Evolutionary conservation across 2,113 vertebrate species (phyloP).

Genomic region (Tinamus guttatus): DNA sequence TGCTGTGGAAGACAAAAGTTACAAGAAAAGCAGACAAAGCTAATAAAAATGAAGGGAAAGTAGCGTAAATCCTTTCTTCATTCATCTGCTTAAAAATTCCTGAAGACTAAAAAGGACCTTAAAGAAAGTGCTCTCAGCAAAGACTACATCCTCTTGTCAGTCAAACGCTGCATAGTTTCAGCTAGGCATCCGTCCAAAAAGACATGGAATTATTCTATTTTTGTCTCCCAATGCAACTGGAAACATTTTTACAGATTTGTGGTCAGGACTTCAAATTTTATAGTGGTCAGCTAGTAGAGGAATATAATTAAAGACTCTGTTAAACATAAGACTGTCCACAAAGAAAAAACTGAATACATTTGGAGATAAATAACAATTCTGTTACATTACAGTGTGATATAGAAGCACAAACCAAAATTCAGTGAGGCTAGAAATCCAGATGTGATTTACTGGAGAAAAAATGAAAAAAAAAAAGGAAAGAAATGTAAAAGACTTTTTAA

Average conservation of each 20-base stretch:
- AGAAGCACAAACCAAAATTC: not conserved
- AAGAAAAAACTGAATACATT: constrained; percentile 26
- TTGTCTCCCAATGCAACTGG: constrained; percentile 84
- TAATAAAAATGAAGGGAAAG: constrained; percentile 24
- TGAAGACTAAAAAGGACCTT: constrained; percentile 73
- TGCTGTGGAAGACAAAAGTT: constrained; percentile 17
- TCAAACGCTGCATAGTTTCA: constrained; percentile 85
- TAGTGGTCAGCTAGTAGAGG: constrained; percentile 81
- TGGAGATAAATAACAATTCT: constrained; percentile 67
- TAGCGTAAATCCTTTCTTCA: constrained; percentile 16
- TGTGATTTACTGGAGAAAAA: constrained; percentile 42
- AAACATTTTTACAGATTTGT: constrained; percentile 80
- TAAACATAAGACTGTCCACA: constrained; percentile 65
- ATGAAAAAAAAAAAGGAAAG: constrained; percentile 39
- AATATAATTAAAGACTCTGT: constrained; percentile 88
- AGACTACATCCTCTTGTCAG: constrained; percentile 85
- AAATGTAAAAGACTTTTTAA: not conserved
- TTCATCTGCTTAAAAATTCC: constrained; percentile 67
- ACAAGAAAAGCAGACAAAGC: constrained; percentile 23
- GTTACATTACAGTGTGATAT: not conserved
- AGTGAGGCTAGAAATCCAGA: constrained; percentile 32
- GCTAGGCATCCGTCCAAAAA: constrained; percentile 88
- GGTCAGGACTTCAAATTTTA: constrained; percentile 84
- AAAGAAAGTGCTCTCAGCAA: constrained; percentile 76
- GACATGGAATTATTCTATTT: constrained; percentile 92